Conservation (phyloP, 2,113 vertebrate genomes). For the Coryphaenoides rupestris region DNA sequence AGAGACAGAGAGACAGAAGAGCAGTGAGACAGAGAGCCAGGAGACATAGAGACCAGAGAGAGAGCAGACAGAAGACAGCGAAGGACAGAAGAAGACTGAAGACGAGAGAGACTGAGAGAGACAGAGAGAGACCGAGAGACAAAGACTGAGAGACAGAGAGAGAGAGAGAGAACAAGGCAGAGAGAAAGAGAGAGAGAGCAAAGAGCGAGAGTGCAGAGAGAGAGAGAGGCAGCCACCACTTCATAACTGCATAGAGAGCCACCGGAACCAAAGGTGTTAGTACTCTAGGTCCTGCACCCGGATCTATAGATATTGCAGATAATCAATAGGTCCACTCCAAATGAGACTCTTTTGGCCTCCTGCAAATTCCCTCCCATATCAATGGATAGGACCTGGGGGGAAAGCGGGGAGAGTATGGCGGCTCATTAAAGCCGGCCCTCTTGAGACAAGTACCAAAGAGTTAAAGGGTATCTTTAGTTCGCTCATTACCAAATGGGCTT, state of each 20-base stretch:
- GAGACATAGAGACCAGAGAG: too few relatives aligned
- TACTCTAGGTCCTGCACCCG: slow-evolving; percentile 9
- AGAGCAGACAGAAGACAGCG: too few relatives aligned
- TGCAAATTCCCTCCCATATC: slow-evolving; percentile 24
- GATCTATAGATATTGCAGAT: slow-evolving; percentile 60
- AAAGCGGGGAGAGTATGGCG: slow-evolving; percentile 32
- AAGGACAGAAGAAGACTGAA: too few relatives aligned
- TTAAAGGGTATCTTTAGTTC: slow-evolving; percentile 47
- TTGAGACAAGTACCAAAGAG: slow-evolving; percentile 44
- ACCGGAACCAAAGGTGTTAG: slow-evolving; percentile 23
- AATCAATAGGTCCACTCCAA: slow-evolving; percentile 63
- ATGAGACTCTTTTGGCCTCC: slow-evolving; percentile 32
- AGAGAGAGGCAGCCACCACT: slow-evolving; percentile 1
- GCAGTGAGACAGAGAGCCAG: too few relatives aligned
- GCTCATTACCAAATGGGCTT: slow-evolving; percentile 60
- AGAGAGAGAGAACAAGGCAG: too few relatives aligned
- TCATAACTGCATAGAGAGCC: slow-evolving; percentile 10
- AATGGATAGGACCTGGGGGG: slow-evolving; percentile 49
- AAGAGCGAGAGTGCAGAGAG: neutral
- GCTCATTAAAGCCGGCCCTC: slow-evolving; percentile 58
- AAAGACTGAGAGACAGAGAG: too few relatives aligned
- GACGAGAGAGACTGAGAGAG: too few relatives aligned
- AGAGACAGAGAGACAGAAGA: too few relatives aligned
- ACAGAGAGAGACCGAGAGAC: too few relatives aligned
- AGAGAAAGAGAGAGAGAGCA: too few relatives aligned